Base-by-base conservation (phyloP, 1,140 invertebrate species). In the Uloborus diversus region DNA sequence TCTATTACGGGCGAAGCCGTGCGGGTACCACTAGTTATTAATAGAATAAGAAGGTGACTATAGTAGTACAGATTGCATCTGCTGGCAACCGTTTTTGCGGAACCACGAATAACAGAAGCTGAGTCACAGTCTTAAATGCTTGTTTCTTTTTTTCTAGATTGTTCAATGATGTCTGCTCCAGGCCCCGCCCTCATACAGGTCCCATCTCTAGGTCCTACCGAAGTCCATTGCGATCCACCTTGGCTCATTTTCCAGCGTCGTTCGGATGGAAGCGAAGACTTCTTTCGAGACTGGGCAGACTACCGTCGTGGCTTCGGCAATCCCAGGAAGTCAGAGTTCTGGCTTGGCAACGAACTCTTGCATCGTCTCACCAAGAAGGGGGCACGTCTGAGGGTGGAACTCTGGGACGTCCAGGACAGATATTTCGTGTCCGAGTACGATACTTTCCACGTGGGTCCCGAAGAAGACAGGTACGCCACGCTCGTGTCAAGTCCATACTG, bases 241-340 rank as follows among this genome's bases (percentile, higher is more conserved):
- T 96, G 93, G 92, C 95, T 94, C 3, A 90, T 95, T 0, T 88
- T 97, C 7, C 94, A 96, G 82, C 90, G 91, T 4, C 90, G 95
- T 2, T 90, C 90, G 81, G 93, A 96, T 83, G 94, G 94, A 2
- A 90, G 84, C 2, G 83, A 86, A 4, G 85, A 85, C 71, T 89
- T 88, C 79, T 85, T 86, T 81, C 85, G 87, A 5, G 83, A 85
- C 4, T 89, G 88, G 88, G 73, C 85, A 17, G 88, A 88, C 64
- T 89, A 89, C 82, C 85, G 85, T 79, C 69, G 83, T 27, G 88
- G 88, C 4, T 89, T 89, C 73, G 88, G 88, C 3, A 83, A 86
- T 51, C 76, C 86, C n/a, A 79, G 51, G 11, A 75, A 82, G n/a
- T n/a, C n/a, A n/a, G 87, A 89, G 79, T 87, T 85, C 82, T 89